These are phyloP conservation scores for Xiphophorus maculatus DNA, from an alignment of 2,113 vertebrate species.

Conservation along the genomic window DNA sequence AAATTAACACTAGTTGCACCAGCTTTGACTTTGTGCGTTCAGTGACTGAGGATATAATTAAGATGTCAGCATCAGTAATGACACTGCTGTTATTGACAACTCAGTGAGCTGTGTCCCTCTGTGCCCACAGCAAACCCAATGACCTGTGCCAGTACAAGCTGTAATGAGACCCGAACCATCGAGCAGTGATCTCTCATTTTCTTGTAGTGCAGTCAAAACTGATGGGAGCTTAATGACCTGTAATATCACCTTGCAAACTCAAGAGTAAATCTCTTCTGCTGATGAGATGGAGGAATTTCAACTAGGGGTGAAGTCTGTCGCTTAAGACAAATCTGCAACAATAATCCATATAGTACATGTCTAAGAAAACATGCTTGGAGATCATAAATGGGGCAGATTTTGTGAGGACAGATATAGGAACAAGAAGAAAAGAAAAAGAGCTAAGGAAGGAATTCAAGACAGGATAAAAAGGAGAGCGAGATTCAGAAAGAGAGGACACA, in stretches of 20 bases:
- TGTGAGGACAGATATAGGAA: neutral
- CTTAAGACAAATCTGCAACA: neutral
- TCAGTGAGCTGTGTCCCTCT: slow-evolving; percentile 38
- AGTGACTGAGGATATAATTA: slow-evolving; percentile 14
- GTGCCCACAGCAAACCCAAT: slow-evolving; percentile 48
- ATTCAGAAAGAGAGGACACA: slow-evolving; percentile 46
- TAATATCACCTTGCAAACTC: slow-evolving; percentile 28
- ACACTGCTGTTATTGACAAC: slow-evolving; percentile 37
- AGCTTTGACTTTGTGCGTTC: neutral
- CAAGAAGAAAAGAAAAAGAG: slow-evolving; percentile 1
- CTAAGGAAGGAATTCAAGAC: slow-evolving; percentile 24
- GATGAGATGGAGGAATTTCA: slow-evolving; percentile 27
- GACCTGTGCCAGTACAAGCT: slow-evolving; percentile 49
- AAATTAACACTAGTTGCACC: neutral
- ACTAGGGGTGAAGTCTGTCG: too few relatives aligned
- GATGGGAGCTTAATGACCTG: slow-evolving; percentile 42
- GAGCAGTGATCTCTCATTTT: slow-evolving; percentile 41
- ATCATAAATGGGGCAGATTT: neutral
- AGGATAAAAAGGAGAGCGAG: slow-evolving; percentile 25
- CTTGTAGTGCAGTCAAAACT: slow-evolving; percentile 27
- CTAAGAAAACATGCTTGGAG: neutral
- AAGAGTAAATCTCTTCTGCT: slow-evolving; percentile 46
- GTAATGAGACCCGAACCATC: slow-evolving; percentile 41
- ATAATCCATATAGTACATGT: neutral
- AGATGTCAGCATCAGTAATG: slow-evolving; percentile 31